Evolutionary conservation across 2,113 vertebrate genomes (phyloP).

Genomic region (Numida meleagris): DNA sequence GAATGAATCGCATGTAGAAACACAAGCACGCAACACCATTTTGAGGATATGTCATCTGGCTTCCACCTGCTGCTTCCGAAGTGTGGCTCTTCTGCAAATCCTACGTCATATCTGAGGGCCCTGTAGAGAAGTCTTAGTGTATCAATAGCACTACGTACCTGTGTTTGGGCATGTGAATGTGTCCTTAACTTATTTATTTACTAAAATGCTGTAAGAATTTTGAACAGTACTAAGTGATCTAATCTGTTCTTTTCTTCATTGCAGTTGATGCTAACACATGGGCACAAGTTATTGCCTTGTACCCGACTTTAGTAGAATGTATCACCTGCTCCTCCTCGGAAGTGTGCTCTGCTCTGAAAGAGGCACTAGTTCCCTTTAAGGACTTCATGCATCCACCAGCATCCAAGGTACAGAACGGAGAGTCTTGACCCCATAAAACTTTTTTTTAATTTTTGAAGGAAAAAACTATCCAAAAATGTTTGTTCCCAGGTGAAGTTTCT

Average conservation of each 20-base stretch:
- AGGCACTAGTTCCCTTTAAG: constrained; percentile 96
- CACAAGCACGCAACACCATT: neutral
- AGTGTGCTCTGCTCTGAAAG: constrained; percentile 95
- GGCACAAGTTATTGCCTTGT: constrained; percentile 97
- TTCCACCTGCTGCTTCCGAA: neutral
- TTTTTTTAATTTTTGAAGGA: constrained; percentile 57
- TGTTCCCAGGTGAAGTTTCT: constrained; percentile 66
- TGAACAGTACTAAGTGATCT: neutral
- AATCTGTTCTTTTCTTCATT: constrained; percentile 49
- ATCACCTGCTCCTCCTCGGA: constrained; percentile 96
- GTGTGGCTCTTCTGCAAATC: neutral
- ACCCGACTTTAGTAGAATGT: constrained; percentile 96
- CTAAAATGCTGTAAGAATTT: neutral
- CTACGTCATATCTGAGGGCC: neutral
- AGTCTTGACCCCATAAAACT: constrained; percentile 85
- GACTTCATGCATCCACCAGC: constrained; percentile 98
- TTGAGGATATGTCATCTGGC: neutral
- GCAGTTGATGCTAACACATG: constrained; percentile 96
- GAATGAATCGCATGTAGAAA: neutral
- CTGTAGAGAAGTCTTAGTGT: accelerated
- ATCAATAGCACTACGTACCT: neutral
- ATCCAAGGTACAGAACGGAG: constrained; percentile 96
- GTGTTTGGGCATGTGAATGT: neutral
- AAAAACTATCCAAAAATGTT: constrained; percentile 68
- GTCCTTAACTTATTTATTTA: neutral